A percentile compares a stretch with the other conserved stretches of the same genome.
phyloP scores from a whole-genome alignment of 2,888 invertebrate species.

The Spialia ferax region DNA sequence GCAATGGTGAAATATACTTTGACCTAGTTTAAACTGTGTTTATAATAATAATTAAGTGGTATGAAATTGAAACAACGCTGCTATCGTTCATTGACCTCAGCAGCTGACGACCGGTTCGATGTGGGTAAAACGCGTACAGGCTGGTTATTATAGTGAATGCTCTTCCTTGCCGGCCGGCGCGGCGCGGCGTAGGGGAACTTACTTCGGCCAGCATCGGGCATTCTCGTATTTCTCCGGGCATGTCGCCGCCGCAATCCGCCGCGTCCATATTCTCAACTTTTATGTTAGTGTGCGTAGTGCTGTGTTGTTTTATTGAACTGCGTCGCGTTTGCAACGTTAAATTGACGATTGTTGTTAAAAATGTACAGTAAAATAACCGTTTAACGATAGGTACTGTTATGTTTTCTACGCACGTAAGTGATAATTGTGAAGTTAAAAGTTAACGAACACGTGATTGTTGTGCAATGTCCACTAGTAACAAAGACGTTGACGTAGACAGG shows the following conservation, averaged over 20 bases:
- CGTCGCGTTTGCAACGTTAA: not conserved
- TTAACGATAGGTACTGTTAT: not conserved
- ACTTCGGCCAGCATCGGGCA: constrained; percentile 35
- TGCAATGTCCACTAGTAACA: constrained; percentile 28
- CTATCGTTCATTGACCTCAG: constrained; percentile 30
- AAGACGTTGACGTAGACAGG: constrained; percentile 44
- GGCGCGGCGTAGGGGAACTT: no score
- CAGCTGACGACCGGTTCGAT: constrained; percentile 41
- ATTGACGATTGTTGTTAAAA: not conserved
- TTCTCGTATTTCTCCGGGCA: constrained; percentile 36
- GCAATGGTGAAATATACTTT: not conserved
- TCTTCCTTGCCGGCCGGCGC: not conserved
- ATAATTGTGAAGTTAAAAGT: no score
- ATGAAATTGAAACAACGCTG: not conserved
- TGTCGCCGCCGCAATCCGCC: no score
- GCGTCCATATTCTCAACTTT: not conserved
- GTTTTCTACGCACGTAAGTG: not conserved
- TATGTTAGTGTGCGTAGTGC: not conserved
- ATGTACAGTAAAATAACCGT: constrained; percentile 8
- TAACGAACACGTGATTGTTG: no score
- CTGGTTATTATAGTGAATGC: constrained; percentile 34
- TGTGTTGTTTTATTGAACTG: not conserved
- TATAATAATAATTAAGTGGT: not conserved
- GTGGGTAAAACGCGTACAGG: constrained; percentile 28
- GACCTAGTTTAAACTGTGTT: constrained; percentile 2